A percentile compares a stretch with the other conserved stretches of the same genome.
These are phyloP conservation scores for Sapajus apella DNA, from an alignment of 2,113 vertebrate species.

Conservation along the genomic window DNA sequence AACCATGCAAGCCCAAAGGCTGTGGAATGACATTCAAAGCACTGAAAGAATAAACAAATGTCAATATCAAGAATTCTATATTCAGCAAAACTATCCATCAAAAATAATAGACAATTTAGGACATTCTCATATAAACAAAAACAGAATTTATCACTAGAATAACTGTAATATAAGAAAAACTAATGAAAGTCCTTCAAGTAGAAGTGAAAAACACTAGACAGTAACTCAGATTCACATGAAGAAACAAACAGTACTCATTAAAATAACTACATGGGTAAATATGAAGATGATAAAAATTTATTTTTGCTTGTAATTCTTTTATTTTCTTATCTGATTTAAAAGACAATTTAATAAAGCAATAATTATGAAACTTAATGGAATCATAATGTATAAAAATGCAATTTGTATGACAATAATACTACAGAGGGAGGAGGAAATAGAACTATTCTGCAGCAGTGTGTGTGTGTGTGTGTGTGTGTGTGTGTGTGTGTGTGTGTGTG, in stretches of 20 bases:
- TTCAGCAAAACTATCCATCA: not conserved
- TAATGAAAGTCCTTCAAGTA: not conserved
- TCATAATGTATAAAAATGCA: not conserved
- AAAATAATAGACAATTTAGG: not conserved
- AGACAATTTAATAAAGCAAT: not conserved
- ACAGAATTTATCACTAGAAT: not conserved
- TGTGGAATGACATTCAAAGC: not conserved
- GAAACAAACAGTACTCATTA: not conserved
- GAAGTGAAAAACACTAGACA: not conserved
- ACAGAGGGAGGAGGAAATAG: not conserved
- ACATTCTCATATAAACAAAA: not conserved
- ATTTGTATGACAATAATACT: not conserved
- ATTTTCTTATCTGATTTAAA: not conserved
- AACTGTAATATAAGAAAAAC: not conserved
- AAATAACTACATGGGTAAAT: not conserved
- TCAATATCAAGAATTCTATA: not conserved
- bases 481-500: too few relatives aligned
- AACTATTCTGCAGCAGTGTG: not conserved
- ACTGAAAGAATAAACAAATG: not conserved
- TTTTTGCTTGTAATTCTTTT: not conserved
- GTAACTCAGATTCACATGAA: not conserved
- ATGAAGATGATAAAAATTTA: not conserved
- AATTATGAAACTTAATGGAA: not conserved
- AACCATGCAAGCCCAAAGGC: not conserved
- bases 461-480: too few relatives aligned